These are phyloP conservation scores for Agapornis roseicollis DNA, from an alignment of 2,113 vertebrate genomes.

Conservation along the genomic window DNA sequence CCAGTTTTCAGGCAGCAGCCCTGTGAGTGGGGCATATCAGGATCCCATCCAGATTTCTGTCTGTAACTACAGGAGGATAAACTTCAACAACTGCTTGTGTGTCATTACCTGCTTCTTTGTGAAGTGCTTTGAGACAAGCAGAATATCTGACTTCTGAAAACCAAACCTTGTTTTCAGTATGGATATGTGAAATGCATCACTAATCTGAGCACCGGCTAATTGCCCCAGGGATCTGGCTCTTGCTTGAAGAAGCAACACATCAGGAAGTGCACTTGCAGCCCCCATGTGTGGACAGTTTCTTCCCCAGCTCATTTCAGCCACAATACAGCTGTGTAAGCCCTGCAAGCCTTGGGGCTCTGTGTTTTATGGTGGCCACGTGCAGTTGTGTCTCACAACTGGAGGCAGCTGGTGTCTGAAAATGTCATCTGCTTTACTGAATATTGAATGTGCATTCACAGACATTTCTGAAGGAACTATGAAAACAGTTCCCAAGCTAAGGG, in stretches of 20 bases:
- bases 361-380: not conserved
- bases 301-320: not conserved
- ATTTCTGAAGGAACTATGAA: not conserved
- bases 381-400: not conserved
- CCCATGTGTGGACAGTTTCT: not conserved
- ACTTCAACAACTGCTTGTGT: not conserved
- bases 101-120: not conserved
- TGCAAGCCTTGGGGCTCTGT: not conserved
- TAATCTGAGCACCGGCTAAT: not conserved
- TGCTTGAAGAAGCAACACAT: not conserved
- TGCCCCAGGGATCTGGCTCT: not conserved
- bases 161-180: not conserved
- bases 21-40: rapidly evolving
- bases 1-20: not conserved
- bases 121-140: not conserved
- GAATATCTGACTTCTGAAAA: not conserved
- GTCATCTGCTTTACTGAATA: not conserved
- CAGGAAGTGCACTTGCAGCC: not conserved
- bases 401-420: not conserved
- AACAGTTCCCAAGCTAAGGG: not conserved
- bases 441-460: not conserved
- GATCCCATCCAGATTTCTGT: not conserved
- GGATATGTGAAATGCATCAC: not conserved
- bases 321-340: not conserved
- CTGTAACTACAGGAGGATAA: not conserved